Evolutionary conservation across 2,113 vertebrate species (phyloP).

Genomic region (Centropus bengalensis): DNA sequence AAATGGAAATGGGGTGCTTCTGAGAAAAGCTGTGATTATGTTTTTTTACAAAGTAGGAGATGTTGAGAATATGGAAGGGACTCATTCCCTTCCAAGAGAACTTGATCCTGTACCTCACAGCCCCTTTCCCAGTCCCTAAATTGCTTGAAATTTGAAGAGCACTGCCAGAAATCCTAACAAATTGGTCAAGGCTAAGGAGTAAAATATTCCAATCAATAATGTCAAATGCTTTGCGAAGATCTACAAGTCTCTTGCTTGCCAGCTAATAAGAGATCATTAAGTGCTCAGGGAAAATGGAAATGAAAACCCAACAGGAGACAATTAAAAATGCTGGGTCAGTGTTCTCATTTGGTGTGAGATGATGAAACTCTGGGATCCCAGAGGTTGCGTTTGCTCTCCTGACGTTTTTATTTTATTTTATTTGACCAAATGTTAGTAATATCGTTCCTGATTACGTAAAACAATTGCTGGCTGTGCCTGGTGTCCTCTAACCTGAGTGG

Average conservation of each 20-base stretch:
- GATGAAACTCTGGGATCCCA: not conserved
- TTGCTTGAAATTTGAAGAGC: not conserved
- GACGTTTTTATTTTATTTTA: not conserved
- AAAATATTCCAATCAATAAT: slow-evolving; percentile 26
- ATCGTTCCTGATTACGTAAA: not conserved
- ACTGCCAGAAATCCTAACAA: not conserved
- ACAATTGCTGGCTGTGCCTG: not conserved
- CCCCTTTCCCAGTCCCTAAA: not conserved
- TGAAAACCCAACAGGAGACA: slow-evolving; percentile 19
- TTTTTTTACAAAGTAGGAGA: not conserved
- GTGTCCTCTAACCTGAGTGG: not conserved
- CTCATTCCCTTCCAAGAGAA: not conserved
- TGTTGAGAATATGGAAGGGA: not conserved
- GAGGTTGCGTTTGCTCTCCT: not conserved
- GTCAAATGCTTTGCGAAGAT: slow-evolving; percentile 9
- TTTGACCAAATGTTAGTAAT: not conserved
- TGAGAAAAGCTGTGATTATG: not conserved
- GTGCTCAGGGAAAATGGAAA: slow-evolving; percentile 10
- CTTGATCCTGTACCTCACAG: not conserved
- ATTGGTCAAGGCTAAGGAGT: not conserved
- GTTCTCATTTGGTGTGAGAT: not conserved
- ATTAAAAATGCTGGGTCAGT: not conserved
- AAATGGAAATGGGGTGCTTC: not conserved
- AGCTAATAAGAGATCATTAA: slow-evolving; percentile 58
- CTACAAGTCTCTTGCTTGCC: not conserved